Base-by-base conservation (phyloP, 2,797 vertebrate genomes). In the Poecilia gillii region DNA sequence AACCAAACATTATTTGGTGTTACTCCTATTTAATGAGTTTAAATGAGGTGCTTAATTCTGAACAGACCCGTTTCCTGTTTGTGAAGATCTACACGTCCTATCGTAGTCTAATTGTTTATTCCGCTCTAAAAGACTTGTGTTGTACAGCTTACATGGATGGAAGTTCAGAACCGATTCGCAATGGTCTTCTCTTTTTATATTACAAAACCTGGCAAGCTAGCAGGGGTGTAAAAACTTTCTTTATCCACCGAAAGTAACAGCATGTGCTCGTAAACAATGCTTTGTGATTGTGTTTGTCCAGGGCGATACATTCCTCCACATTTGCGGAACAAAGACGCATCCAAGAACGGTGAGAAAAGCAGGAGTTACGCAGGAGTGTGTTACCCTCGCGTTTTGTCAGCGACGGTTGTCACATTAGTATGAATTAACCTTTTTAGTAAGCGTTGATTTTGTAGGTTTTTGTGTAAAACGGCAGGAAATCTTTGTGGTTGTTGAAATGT, bases 241-340 rank as follows among this genome's bases (percentile, higher is more conserved):
- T 11, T 2, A 16, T 62, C 57, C 13, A 28, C 28, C 39, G 1
- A 36, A 20, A 39, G 33, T 20, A 23, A 23, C 49, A 59, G 39
- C n/a, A 11, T 59, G 3, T 20, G n/a, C 18, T 36, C 6, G 51
- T 55, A 55, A 55, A 64, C 79, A 62, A 87, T 83, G 62, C 73
- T 80, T 28, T 77, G 72, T 87, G 68, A 81, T 20, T 93, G 79
- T 93, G 79, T 88, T 23, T 76, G 28, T 59, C 49, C 85, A 98
- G 98, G 97, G 73, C 95, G 97, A 92, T 99, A 98, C 90, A 98
- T 99, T 95, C 97, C 98, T 94, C 98, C 98, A 96, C 98, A 99
- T 88, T 92, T 99, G 95, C 95, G 97, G 94, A 99, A 98, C 95
- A 97, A 97, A 93, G 97, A 99, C 91, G 95, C 95, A 91, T 93